Percentiles rank a stretch among this genome's conserved stretches.
Evolutionary conservation across 2,888 invertebrate genomes (phyloP).

Genomic region (Acrobasis repandana): DNA sequence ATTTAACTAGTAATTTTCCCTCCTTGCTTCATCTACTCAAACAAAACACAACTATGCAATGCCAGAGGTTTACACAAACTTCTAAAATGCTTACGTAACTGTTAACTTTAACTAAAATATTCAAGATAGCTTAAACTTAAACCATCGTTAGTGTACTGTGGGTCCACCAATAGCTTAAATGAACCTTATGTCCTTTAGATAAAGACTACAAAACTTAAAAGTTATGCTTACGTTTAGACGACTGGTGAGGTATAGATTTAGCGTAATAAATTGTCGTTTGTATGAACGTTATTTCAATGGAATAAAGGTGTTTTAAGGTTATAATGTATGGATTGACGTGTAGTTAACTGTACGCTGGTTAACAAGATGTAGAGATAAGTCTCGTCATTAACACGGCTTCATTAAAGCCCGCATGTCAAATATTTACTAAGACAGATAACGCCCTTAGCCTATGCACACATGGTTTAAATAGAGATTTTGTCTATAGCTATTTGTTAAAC

Average conservation of each 20-base stretch:
- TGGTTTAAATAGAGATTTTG: not conserved
- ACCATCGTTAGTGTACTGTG: constrained; percentile 8
- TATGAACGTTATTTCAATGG: too few relatives aligned
- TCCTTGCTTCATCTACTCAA: not conserved
- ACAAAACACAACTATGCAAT: not conserved
- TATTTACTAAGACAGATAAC: constrained; percentile 63
- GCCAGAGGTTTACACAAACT: not conserved
- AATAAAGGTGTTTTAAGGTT: too few relatives aligned
- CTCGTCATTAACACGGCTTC: constrained; percentile 48
- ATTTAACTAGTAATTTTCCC: not conserved
- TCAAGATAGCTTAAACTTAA: constrained; percentile 16
- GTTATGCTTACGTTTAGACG: too few relatives aligned
- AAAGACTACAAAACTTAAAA: too few relatives aligned
- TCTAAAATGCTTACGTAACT: constrained; percentile 9
- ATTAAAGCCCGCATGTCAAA: constrained; percentile 66
- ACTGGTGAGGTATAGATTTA: too few relatives aligned
- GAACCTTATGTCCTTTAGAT: too few relatives aligned
- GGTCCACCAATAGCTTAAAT: too few relatives aligned
- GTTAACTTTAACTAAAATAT: constrained; percentile 10
- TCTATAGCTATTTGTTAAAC: not conserved
- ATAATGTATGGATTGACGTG: too few relatives aligned
- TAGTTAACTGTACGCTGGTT: constrained; percentile 3
- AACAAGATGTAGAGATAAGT: constrained; percentile 29
- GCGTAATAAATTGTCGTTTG: too few relatives aligned
- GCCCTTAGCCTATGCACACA: not conserved